Percentiles rank a stretch among this genome's conserved stretches.
phyloP scores from a whole-genome alignment of 2,113 vertebrate species.

The Callipepla californica region DNA sequence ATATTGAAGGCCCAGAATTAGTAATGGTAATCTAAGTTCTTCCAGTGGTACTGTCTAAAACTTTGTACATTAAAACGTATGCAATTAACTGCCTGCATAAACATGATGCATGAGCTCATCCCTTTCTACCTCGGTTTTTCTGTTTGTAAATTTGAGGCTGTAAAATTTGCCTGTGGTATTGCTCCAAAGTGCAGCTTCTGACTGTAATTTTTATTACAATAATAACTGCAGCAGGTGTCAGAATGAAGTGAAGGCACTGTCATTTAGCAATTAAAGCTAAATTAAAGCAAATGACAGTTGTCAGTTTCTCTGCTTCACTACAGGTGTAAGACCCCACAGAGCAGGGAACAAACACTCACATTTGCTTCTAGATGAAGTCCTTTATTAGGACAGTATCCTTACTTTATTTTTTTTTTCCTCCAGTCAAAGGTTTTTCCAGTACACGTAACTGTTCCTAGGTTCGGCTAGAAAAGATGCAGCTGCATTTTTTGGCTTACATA shows the following conservation, averaged over 20 bases:
- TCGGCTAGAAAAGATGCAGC: constrained; percentile 78
- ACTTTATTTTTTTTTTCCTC: background rate
- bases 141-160: background rate
- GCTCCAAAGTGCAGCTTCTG: constrained; percentile 4
- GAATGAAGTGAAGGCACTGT: background rate
- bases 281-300: no score
- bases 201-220: background rate
- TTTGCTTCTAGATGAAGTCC: constrained; percentile 48
- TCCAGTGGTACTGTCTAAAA: background rate
- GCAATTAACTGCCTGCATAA: background rate
- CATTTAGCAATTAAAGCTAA: background rate
- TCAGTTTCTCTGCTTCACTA: background rate
- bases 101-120: background rate
- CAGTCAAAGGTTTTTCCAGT: constrained; percentile 61
- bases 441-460: constrained; percentile 63
- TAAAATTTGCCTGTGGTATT: background rate
- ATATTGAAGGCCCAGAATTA: background rate
- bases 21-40: background rate
- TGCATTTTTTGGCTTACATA: constrained; percentile 56
- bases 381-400: background rate
- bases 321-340: constrained; percentile 46
- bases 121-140: constrained; percentile 18
- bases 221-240: constrained; percentile 23
- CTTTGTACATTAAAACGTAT: background rate
- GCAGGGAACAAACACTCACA: constrained; percentile 15